A percentile compares a stretch with the other conserved stretches of the same genome.
phyloP scores from a whole-genome alignment of 2,797 vertebrate species.

The Amblyopsis hoosieri region DNA sequence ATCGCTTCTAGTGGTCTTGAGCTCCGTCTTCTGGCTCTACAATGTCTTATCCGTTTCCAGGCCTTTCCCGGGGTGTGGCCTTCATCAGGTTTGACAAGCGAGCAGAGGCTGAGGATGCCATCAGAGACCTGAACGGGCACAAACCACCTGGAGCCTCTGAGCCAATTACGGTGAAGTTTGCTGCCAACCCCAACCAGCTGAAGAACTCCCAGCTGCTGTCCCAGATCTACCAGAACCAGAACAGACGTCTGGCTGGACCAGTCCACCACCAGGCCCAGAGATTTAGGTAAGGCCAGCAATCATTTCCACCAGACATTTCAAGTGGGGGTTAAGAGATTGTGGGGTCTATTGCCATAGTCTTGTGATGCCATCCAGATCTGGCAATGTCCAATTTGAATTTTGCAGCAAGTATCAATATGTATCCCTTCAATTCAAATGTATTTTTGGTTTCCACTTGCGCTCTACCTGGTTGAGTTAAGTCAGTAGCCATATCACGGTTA shows the following conservation, averaged over 20 bases:
- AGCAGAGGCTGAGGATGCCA: slow-evolving; percentile 93
- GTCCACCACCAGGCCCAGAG: slow-evolving; percentile 97
- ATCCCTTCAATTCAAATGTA: too few relatives aligned
- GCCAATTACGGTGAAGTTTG: slow-evolving; percentile 97
- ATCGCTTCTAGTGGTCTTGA: not conserved
- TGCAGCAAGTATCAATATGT: too few relatives aligned
- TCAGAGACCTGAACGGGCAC: slow-evolving; percentile 94
- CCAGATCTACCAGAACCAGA: slow-evolving; percentile 93
- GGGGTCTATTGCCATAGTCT: too few relatives aligned
- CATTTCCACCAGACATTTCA: not conserved
- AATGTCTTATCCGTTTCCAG: slow-evolving; percentile 56
- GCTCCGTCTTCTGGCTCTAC: too few relatives aligned
- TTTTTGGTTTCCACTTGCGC: too few relatives aligned
- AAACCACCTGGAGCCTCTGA: slow-evolving; percentile 90
- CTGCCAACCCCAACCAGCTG: slow-evolving; percentile 95
- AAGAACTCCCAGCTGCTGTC: slow-evolving; percentile 91
- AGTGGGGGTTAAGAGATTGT: too few relatives aligned
- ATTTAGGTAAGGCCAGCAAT: slow-evolving; percentile 84
- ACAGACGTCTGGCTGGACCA: slow-evolving; percentile 90
- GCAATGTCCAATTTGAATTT: too few relatives aligned
- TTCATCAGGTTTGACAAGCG: slow-evolving; percentile 97
- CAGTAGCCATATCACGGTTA: too few relatives aligned
- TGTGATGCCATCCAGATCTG: too few relatives aligned
- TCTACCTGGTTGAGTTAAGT: too few relatives aligned
- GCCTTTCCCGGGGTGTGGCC: slow-evolving; percentile 93